Base-by-base conservation (phyloP, 2,888 invertebrate genomes). In the Netelia inedita region DNA sequence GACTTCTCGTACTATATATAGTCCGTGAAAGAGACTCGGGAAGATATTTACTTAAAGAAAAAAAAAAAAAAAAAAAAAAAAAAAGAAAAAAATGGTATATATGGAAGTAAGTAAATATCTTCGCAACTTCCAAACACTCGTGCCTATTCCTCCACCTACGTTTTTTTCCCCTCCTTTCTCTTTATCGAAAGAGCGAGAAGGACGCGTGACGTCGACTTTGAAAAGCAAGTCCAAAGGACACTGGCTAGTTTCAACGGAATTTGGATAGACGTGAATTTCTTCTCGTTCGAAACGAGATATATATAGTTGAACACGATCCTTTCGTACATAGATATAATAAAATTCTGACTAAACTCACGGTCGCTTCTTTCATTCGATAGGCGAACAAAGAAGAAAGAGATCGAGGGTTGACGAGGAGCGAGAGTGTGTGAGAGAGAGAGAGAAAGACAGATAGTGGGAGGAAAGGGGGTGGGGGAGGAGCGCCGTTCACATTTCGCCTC, bases 1-100 rank as follows among this genome's bases (percentile, higher is more conserved):
- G 19, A 87, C 88, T 87, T 86, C 83, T 84, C 87, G 28, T 28
- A 28, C 28, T 28, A 28, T 87, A 86, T 87, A 88, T 85, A 81
- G 85, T 14, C 2, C 28, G 28, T 28, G 28, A 28, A 28, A 28
- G 28, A 28, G 28, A 28, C 28, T 28, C 2, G 5, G 28, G 28
- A 28, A 28, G 28, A 28, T 28, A 28, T 28, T 28, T 28, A 14
- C 46, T 46, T 11, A 14, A 46, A 46, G 10, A 46, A 46, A 14
- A 46, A 46, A 14, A 46, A 14, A 14, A 46, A 14, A 46, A 46
- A 43, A 46, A 41, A 6, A 41, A 41, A 6, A 41, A 41, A 41
- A 41, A 9, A 41, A 6, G 41, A 3, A 41, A 41, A 41, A 41
- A 41, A 41, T 41, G 9, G 3, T 28, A 28, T 28, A 28, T 28